A percentile compares a stretch with the other conserved stretches of the same genome.
These are phyloP conservation scores for Oceanodroma leucorhoa DNA, from an alignment of 2,797 vertebrate genomes.

Conservation along the genomic window DNA sequence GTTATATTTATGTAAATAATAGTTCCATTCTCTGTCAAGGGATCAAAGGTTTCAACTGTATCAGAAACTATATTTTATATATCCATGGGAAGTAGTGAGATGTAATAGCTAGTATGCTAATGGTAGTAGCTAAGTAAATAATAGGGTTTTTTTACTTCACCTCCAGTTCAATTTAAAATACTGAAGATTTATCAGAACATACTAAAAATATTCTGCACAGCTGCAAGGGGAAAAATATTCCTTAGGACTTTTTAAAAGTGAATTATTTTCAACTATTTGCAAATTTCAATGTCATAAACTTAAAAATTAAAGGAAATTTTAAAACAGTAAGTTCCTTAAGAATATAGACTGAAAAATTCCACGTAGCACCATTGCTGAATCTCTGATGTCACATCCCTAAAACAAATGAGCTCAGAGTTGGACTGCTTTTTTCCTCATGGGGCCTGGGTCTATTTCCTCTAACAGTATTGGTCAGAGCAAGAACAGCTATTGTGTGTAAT, in stretches of 20 bases:
- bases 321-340: not conserved
- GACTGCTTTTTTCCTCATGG: not conserved
- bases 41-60: not conserved
- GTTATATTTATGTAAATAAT: conserved; percentile 47
- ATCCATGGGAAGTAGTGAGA: not conserved
- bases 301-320: not conserved
- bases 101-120: not conserved
- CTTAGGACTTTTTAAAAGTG: not conserved
- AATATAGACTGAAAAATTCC: not conserved
- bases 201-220: not conserved
- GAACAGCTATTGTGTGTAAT: not conserved
- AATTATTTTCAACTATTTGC: not conserved
- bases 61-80: not conserved
- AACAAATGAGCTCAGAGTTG: not conserved
- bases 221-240: not conserved
- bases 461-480: not conserved
- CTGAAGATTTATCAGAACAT: not conserved
- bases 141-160: not conserved
- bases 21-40: conserved; percentile 2
- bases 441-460: not conserved
- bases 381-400: not conserved
- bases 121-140: not conserved
- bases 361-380: not conserved
- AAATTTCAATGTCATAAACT: not conserved
- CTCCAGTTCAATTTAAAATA: not conserved